Evolutionary conservation across 35 echinoderm and acorn worm genomes (phyloP).

Genomic region (Heliocidaris erythrogramma): DNA sequence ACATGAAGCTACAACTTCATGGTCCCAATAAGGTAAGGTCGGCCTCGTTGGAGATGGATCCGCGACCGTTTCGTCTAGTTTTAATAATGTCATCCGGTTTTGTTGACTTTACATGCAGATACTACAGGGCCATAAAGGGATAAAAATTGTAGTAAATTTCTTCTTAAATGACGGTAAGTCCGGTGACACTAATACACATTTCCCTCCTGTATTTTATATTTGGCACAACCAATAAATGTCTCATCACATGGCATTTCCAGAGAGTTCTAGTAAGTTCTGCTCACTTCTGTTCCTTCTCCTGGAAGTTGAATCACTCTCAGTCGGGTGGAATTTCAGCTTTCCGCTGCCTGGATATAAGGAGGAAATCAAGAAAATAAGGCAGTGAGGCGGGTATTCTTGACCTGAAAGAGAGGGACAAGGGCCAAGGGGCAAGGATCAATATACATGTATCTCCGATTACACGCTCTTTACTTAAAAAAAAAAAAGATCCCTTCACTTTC

Average conservation of each 20-base stretch:
- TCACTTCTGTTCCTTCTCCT: conserved; percentile 16
- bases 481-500: no score
- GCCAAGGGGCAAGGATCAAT: no score
- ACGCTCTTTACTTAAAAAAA: no score
- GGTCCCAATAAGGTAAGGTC: no score
- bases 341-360: conserved; percentile 9
- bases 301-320: conserved; percentile 23
- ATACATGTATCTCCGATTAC: no score
- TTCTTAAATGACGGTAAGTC: background rate
- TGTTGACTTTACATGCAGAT: background rate
- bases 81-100: background rate
- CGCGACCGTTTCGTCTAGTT: background rate
- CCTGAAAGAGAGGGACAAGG: background rate
- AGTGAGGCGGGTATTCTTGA: background rate
- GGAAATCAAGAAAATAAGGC: background rate
- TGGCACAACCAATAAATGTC: background rate
- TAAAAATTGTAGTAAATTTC: background rate
- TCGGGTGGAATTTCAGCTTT: conserved; percentile 33
- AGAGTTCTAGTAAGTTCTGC: background rate
- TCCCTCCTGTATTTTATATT: background rate
- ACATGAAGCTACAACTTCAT: no score
- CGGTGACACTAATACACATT: background rate
- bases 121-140: background rate
- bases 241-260: background rate
- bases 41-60: no score